These are phyloP conservation scores for Nymphalis io DNA, from an alignment of 1,140 invertebrate genomes.

Conservation along the genomic window DNA sequence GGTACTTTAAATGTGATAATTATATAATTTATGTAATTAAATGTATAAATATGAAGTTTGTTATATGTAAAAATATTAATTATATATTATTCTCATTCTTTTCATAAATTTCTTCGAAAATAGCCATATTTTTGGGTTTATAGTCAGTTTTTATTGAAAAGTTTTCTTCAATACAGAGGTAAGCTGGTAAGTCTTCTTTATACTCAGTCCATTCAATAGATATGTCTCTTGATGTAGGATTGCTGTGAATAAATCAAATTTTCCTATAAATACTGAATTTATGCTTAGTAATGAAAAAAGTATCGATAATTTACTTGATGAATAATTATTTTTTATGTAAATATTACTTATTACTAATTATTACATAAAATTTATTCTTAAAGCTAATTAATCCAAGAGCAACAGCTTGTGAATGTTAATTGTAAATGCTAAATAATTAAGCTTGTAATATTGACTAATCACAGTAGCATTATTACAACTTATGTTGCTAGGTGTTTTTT, in stretches of 20 bases:
- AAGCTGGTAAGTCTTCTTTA: constrained; percentile 28
- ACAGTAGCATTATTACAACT: no score
- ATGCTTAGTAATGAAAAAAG: background rate
- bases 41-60: constrained; percentile 2
- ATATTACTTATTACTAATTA: background rate
- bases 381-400: background rate
- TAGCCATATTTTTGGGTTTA: constrained; percentile 41
- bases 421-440: no score
- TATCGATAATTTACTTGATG: background rate
- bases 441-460: no score
- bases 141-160: constrained; percentile 39
- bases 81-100: constrained; percentile 40
- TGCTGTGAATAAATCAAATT: constrained; percentile 36
- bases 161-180: constrained; percentile 39
- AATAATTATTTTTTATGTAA: background rate
- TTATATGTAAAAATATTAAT: constrained; percentile 5
- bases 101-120: constrained; percentile 44
- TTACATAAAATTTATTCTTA: background rate
- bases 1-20: constrained; percentile 9
- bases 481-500: no score
- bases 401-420: background rate
- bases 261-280: background rate
- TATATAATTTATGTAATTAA: constrained; percentile 4
- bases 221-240: constrained; percentile 34
- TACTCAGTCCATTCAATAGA: constrained; percentile 39